A percentile compares a stretch with the other conserved stretches of the same genome.
Conservation (phyloP, 2,113 vertebrate genomes). For the Diadophis punctatus region DNA sequence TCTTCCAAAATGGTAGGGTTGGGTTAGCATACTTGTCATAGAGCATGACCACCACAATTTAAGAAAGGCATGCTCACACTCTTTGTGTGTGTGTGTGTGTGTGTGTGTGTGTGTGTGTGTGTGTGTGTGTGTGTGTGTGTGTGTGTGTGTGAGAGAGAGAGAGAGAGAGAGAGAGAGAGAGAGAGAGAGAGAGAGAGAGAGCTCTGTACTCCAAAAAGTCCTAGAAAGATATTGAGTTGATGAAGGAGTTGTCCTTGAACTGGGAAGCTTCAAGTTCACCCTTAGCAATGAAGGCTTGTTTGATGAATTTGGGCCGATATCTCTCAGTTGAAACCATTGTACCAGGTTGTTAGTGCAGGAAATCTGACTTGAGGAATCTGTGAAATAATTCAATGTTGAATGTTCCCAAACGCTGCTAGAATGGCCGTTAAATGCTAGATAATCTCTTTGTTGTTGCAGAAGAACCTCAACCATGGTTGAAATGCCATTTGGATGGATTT, state of each 20-base stretch:
- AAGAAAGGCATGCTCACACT: neutral
- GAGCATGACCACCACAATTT: neutral
- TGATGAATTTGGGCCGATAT: neutral
- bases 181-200: neutral
- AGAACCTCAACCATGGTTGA: neutral
- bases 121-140: too few species aligned
- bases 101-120: too few species aligned
- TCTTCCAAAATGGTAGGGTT: neutral
- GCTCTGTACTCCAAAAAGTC: neutral
- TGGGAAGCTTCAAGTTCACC: neutral
- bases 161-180: too few species aligned
- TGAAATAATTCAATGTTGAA: neutral
- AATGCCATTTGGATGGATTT: neutral
- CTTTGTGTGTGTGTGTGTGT: neutral
- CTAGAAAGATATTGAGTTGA: neutral
- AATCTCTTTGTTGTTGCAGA: neutral
- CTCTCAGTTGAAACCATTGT: neutral
- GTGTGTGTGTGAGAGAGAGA: too few species aligned
- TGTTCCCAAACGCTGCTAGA: neutral
- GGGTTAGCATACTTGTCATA: neutral
- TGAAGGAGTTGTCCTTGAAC: neutral
- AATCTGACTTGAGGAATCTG: neutral
- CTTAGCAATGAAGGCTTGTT: neutral
- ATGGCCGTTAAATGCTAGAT: neutral
- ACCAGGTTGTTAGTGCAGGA: neutral